Evolutionary conservation across 2,888 invertebrate genomes (phyloP).

Genomic region (Agrochola lota): DNA sequence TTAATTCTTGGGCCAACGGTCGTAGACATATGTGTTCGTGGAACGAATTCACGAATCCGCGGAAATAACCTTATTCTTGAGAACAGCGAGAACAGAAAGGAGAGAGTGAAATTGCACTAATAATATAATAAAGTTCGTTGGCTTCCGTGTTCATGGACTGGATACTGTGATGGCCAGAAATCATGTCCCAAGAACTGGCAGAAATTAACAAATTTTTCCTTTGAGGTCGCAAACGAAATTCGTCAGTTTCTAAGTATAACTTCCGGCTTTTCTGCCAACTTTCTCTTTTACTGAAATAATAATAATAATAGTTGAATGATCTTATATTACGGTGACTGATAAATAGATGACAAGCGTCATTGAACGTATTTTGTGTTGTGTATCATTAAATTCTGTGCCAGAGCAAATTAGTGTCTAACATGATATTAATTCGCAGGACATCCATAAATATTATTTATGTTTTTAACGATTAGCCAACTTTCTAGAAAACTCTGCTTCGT

Average conservation of each 20-base stretch:
- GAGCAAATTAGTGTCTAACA: slow-evolving; percentile 30
- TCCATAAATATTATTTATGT: slow-evolving; percentile 35
- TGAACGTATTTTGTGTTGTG: slow-evolving; percentile 22
- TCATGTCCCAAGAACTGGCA: slow-evolving; percentile 51
- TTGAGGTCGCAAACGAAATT: slow-evolving; percentile 26
- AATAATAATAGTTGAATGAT: slow-evolving; percentile 47
- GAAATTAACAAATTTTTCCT: slow-evolving; percentile 31
- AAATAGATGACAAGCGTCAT: slow-evolving; percentile 18
- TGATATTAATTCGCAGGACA: slow-evolving; percentile 14
- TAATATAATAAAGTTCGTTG: slow-evolving; percentile 58
- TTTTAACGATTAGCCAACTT: slow-evolving; percentile 7
- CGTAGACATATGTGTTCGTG: slow-evolving; percentile 65
- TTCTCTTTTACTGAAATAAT: slow-evolving; percentile 37
- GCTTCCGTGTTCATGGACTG: slow-evolving; percentile 67
- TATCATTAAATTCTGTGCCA: slow-evolving; percentile 38
- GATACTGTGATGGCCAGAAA: slow-evolving; percentile 55
- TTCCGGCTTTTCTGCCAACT: slow-evolving; percentile 45
- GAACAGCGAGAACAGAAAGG: slow-evolving; percentile 30
- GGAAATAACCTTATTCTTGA: slow-evolving; percentile 76
- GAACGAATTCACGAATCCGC: slow-evolving; percentile 73
- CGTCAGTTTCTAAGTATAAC: slow-evolving; percentile 41
- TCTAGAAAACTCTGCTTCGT: slow-evolving; percentile 13
- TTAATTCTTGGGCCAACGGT: slow-evolving; percentile 62
- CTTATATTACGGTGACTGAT: slow-evolving; percentile 17
- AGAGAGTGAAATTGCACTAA: slow-evolving; percentile 45